phyloP scores from a whole-genome alignment of 2,888 invertebrate genomes.

The Eucera pruinosa region DNA sequence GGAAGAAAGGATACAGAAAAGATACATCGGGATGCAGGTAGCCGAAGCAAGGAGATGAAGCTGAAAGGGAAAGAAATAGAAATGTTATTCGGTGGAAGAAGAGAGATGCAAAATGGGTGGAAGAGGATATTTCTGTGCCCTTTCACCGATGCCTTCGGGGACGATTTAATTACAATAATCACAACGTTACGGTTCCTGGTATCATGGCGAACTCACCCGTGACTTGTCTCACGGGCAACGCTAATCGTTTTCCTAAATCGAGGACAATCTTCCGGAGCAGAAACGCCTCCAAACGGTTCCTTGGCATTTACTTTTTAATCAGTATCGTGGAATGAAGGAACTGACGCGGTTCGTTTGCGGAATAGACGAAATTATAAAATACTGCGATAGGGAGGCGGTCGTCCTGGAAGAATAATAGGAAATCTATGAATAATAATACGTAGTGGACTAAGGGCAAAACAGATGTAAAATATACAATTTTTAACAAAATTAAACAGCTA shows the following conservation, averaged over 20 bases:
- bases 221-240: conserved; percentile 74
- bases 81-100: conserved; percentile 47
- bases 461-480: too few relatives aligned
- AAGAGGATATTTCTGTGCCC: conserved; percentile 52
- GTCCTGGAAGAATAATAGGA: too few relatives aligned
- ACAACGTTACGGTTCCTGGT: conserved; percentile 77
- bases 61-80: conserved; percentile 21
- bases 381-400: background rate
- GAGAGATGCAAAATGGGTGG: conserved; percentile 36
- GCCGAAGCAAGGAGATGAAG: conserved; percentile 53
- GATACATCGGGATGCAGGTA: conserved; percentile 73
- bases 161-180: conserved; percentile 84
- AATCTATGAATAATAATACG: too few relatives aligned
- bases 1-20: conserved; percentile 32
- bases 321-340: conserved; percentile 13
- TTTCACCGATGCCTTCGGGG: conserved; percentile 65
- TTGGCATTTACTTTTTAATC: conserved; percentile 18
- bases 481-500: too few relatives aligned
- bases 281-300: conserved; percentile 18
- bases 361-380: background rate
- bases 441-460: too few relatives aligned
- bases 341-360: background rate
- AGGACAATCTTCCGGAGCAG: conserved; percentile 46
- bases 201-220: conserved; percentile 70
- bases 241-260: conserved; percentile 80